These are phyloP conservation scores for Campylomormyrus numenius DNA, from an alignment of 2,113 vertebrate genomes.

Conservation along the genomic window DNA sequence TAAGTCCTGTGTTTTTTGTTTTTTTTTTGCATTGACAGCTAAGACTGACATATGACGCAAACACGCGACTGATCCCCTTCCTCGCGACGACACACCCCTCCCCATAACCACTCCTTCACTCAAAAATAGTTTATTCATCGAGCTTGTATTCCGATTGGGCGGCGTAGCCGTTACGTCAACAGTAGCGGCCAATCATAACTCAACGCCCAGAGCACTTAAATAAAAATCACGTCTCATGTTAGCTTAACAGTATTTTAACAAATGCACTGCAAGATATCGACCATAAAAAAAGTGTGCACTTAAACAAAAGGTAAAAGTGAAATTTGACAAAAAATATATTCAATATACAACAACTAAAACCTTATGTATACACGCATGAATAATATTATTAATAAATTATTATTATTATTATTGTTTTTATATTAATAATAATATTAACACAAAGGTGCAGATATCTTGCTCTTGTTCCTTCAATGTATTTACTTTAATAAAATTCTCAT, in stretches of 20 bases:
- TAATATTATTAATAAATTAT: neutral
- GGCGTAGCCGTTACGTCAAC: neutral
- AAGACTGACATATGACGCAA: conserved; percentile 45
- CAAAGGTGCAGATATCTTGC: neutral
- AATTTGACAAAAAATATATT: neutral
- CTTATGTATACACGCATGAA: neutral
- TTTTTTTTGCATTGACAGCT: conserved; percentile 56
- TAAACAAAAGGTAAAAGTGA: neutral
- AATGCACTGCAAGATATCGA: neutral
- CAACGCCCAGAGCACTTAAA: neutral
- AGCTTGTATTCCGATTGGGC: neutral
- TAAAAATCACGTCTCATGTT: neutral
- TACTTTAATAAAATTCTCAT: neutral
- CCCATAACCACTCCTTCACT: conserved; percentile 42
- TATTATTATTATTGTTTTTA: too few species aligned
- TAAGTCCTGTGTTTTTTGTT: conserved; percentile 26
- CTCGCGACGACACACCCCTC: conserved; percentile 40
- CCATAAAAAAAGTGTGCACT: neutral
- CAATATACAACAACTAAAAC: neutral
- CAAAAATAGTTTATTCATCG: conserved; percentile 21
- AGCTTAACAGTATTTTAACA: conserved; percentile 3
- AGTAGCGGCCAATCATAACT: neutral
- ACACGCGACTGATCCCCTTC: conserved; percentile 28
- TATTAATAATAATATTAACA: neutral
- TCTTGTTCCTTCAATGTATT: neutral